A percentile compares a stretch with the other conserved stretches of the same genome.
These are phyloP conservation scores for Drosophila engyochracea DNA, from an alignment of 2,888 invertebrate genomes.

Conservation along the genomic window DNA sequence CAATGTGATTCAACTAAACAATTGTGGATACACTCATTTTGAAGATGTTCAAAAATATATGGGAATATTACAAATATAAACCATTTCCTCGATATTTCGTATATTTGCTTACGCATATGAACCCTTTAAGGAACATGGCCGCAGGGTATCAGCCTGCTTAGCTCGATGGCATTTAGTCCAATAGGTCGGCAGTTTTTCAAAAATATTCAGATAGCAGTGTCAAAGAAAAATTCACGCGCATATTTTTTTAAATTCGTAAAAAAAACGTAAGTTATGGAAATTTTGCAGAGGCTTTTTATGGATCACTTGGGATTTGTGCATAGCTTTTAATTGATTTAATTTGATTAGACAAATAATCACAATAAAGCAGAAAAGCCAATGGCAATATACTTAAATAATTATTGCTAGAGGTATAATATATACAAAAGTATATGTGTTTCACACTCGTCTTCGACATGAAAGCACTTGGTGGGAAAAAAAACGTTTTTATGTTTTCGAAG, in stretches of 20 bases:
- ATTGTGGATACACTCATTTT: neutral
- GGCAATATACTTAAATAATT: conserved; percentile 1
- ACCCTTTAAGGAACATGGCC: neutral
- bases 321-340: conserved; percentile 61
- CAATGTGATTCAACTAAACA: neutral
- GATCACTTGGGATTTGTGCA: conserved; percentile 69
- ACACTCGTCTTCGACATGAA: neutral
- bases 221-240: conserved; percentile 60
- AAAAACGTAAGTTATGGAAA: conserved; percentile 66
- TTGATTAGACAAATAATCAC: conserved; percentile 37
- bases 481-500: conserved; percentile 22
- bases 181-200: conserved; percentile 71
- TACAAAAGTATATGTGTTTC: neutral
- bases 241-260: conserved; percentile 26
- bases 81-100: neutral
- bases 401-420: neutral
- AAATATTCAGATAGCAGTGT: conserved; percentile 62
- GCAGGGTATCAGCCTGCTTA: conserved; percentile 30
- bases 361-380: neutral
- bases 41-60: neutral
- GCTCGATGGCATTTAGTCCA: conserved; percentile 26
- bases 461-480: conserved; percentile 14
- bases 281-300: conserved; percentile 57
- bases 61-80: neutral
- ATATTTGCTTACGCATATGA: neutral